These are phyloP conservation scores for Cordilura impudica DNA, from an alignment of 2,888 invertebrate genomes.

Conservation along the genomic window DNA sequence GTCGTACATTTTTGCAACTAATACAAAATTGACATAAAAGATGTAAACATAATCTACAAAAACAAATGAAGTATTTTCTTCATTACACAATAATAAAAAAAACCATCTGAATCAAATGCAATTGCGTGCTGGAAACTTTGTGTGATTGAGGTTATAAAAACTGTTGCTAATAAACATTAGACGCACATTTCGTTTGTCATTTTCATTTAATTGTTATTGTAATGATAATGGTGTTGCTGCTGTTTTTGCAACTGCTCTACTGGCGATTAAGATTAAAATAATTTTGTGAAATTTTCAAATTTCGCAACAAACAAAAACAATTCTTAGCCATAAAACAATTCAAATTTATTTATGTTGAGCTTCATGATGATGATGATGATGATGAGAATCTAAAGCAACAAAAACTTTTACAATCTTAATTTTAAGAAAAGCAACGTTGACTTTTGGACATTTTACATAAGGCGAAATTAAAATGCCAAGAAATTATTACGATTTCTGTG, in stretches of 20 bases:
- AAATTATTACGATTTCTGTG: background rate
- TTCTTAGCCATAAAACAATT: conserved; percentile 5
- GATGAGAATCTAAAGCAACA: background rate
- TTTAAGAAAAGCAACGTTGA: background rate
- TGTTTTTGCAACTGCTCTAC: background rate
- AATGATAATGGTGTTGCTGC: conserved; percentile 55
- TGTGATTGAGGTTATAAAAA: no score
- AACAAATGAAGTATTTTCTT: no score
- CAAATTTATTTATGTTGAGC: conserved; percentile 1
- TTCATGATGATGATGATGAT: no score
- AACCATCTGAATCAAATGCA: no score
- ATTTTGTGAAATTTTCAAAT: conserved; percentile 5
- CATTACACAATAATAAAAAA: no score
- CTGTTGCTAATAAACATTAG: conserved; percentile 58
- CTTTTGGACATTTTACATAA: background rate
- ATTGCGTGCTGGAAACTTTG: no score
- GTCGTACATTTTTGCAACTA: no score
- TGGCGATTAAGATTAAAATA: background rate
- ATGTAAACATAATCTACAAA: no score
- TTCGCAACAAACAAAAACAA: conserved; percentile 6
- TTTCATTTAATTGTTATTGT: conserved; percentile 62
- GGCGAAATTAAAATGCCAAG: background rate
- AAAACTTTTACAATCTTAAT: no score
- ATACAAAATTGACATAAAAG: no score
- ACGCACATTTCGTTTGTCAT: conserved; percentile 60